Evolutionary conservation across 1,140 invertebrate species (phyloP), one percentile per base, ranked within the genome.

Genomic region (Pseudomyrmex concolor): DNA sequence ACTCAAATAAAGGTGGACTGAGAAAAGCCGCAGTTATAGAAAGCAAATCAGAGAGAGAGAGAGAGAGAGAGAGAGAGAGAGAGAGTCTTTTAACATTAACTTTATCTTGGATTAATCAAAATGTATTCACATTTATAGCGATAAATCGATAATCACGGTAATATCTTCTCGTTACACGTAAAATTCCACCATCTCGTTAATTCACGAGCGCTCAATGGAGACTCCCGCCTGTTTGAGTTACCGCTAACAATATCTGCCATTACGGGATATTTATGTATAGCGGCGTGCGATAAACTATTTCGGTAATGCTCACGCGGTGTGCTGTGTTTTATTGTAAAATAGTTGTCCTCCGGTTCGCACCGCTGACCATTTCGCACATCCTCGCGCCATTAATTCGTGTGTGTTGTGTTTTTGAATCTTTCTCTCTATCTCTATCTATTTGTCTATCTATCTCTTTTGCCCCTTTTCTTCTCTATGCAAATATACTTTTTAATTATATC

Each of bases 301-400:
- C 43, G 34, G 63, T 57, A 77, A 54, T 25, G 43, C 34, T 54
- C 13, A 25, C 54, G 51, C 34, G 43, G 54, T 43, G 54, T 45
- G 15, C 64, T 78, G 76, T 78, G 76, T 80, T 80, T 80, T 80
- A 80, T 80, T 80, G 76, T 80, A 70, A 80, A 80, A 80, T 80
- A 80, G 76, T 80, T 80, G 76, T 80, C 76, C 54, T 17, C 54
- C 19, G 63, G 43, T 66, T 76, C 25, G 45, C 48, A 13, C 59
- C 72, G 17, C 48, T 51, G 22, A 78, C 76, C 54, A 70, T 80
- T 80, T 68, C 43, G 43, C 66, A 59, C 64, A 80, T 80, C 66
- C 76, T 70, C 66, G 76, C 43, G 66, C 76, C 66, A 80, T 71
- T 80, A 80, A 80, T 80, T 70, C 43, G 43, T 60, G 66, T 71